These are phyloP conservation scores for Coboldia fuscipes DNA, from an alignment of 1,140 invertebrate species.

Conservation along the genomic window DNA sequence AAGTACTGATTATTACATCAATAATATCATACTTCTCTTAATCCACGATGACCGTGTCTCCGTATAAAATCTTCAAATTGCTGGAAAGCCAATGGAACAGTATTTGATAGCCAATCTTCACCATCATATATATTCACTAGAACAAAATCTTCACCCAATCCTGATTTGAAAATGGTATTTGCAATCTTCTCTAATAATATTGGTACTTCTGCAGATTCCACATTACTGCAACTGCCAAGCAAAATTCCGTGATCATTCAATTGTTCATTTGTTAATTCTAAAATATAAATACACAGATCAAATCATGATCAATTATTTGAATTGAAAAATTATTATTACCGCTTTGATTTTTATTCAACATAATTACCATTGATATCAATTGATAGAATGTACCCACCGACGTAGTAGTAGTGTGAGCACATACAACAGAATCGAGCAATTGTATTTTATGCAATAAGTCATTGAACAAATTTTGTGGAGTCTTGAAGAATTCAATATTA, in stretches of 20 bases:
- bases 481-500: too few species aligned
- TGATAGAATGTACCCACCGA: constrained; percentile 26
- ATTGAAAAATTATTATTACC: too few species aligned
- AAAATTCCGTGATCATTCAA: constrained; percentile 36
- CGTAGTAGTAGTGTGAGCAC: constrained; percentile 21
- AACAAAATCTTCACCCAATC: constrained; percentile 27
- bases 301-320: too few species aligned
- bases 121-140: constrained; percentile 26
- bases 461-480: too few species aligned
- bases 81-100: constrained; percentile 23
- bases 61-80: constrained; percentile 36
- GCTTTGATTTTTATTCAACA: too few species aligned
- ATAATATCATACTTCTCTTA: constrained; percentile 36
- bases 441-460: too few species aligned
- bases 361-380: constrained; percentile 26
- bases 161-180: constrained; percentile 23
- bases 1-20: not conserved
- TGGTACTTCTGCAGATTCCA: constrained; percentile 47
- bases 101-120: constrained; percentile 33
- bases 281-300: too few species aligned
- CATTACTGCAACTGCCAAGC: constrained; percentile 36
- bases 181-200: constrained; percentile 28
- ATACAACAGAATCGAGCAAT: too few species aligned
- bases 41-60: constrained; percentile 48
- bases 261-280: constrained; percentile 33